Evolutionary conservation across 2,888 invertebrate genomes (phyloP).

Genomic region (Petrophora chlorosata): DNA sequence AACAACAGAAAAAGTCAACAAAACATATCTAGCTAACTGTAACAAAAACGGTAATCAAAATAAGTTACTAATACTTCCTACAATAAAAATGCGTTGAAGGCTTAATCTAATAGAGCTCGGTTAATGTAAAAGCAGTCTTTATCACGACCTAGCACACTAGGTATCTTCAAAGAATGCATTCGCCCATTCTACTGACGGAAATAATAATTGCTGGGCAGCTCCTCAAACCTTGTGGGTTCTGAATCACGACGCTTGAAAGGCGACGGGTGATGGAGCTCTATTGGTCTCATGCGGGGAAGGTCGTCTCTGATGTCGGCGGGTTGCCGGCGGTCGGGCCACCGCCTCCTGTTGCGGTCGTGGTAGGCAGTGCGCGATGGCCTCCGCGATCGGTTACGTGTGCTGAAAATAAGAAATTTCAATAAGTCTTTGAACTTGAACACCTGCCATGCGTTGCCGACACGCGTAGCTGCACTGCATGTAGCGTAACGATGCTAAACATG

Average conservation of each 20-base stretch:
- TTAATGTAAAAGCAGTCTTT: conserved; percentile 15
- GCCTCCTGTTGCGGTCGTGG: conserved; percentile 63
- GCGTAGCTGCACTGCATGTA: conserved; percentile 38
- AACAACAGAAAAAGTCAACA: conserved; percentile 20
- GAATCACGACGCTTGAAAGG: conserved; percentile 25
- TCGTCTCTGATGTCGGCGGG: conserved; percentile 36
- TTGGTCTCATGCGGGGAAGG: conserved; percentile 31
- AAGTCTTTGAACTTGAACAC: conserved; percentile 55
- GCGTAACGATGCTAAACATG: conserved; percentile 28
- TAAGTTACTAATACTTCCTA: conserved; percentile 10
- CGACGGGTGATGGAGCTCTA: conserved; percentile 37
- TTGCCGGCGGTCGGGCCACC: conserved; percentile 56
- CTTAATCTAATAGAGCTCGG: too few species aligned
- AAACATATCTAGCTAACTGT: background rate
- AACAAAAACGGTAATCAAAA: conserved; percentile 10
- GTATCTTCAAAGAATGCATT: background rate
- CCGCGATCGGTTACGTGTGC: conserved; percentile 56
- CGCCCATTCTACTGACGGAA: background rate
- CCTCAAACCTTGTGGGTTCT: conserved; percentile 5
- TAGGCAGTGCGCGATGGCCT: conserved; percentile 62
- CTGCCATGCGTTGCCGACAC: conserved; percentile 44
- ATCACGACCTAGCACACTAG: conserved; percentile 11
- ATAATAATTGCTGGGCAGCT: background rate
- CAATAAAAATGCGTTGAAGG: conserved; percentile 14
- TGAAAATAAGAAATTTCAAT: conserved; percentile 45